Percentiles rank a stretch among this genome's conserved stretches.
Conservation (phyloP, 2,113 vertebrate genomes). For the Phaethon lepturus region DNA sequence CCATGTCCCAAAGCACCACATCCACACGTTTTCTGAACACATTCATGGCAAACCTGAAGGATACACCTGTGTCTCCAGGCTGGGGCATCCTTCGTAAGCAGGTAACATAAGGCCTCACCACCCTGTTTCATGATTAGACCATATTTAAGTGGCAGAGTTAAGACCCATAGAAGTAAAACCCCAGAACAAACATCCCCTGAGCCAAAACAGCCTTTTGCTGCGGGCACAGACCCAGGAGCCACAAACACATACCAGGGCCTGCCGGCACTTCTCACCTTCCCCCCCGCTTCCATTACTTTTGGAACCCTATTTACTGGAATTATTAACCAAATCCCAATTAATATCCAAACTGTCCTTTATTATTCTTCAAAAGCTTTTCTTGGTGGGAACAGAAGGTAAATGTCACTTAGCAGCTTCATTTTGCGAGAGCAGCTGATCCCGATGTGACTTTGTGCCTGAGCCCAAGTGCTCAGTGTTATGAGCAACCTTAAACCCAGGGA, state of each 20-base stretch:
- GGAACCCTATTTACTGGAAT: not conserved
- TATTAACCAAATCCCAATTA: not conserved
- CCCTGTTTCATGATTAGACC: not conserved
- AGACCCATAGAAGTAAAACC: not conserved
- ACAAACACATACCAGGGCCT: not conserved
- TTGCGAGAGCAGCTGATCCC: not conserved
- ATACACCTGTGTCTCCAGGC: not conserved
- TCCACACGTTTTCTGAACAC: no score
- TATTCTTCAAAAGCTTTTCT: not conserved
- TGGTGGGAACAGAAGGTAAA: not conserved
- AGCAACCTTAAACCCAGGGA: not conserved
- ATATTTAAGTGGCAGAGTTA: not conserved
- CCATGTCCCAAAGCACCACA: no score
- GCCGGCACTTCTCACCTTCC: not conserved
- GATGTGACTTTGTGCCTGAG: not conserved
- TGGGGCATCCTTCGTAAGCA: not conserved
- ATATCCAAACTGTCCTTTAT: not conserved
- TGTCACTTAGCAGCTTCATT: not conserved
- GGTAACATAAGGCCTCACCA: not conserved
- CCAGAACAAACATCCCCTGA: not conserved
- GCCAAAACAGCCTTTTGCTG: not conserved
- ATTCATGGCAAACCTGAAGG: not conserved
- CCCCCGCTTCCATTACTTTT: no score
- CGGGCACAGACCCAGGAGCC: accelerated
- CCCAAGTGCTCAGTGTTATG: not conserved